Evolutionary conservation across 2,797 vertebrate species (phyloP), one percentile per base, ranked within the genome.

Genomic region (Notolepis coatsorum): DNA sequence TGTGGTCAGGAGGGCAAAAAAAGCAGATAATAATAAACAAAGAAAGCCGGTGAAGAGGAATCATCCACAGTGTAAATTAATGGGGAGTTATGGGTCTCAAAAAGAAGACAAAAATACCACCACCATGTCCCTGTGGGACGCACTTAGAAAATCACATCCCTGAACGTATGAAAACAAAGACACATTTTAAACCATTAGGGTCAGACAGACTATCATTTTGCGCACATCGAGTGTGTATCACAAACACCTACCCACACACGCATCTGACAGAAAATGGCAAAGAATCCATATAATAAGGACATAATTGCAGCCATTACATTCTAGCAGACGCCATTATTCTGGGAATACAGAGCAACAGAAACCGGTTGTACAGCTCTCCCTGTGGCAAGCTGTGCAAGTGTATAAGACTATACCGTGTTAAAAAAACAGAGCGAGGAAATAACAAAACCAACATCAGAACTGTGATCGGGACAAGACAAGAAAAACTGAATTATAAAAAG

Each of bases 331-430:
- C 54, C 7, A 39, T 80, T 61, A 61, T 20, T 20, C 20, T 54
- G 23, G 47, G 61, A 77, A 78, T 50, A 48, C 60, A 48, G 59
- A 84, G 63, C 27, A 33, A 67, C 35, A 63, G 75, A 48, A 46
- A 38, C 27, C 12, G 17, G 28, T 47, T 48, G 35, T 53, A 65
- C 65, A 61, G 46, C 13, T 61, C 71, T 74, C 77, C 72, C 65
- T 84, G 81, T 79, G 68, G 66, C 71, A 72, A 75, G 71, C 65
- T 84, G 81, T 79, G 68, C 63, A 59, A 50, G 6, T 30, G 28
- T 31, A 35, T 33, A 25, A 55, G 52, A 61, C 65, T 9, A 24
- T 24, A 38, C 46, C 25, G 53, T 60, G 65, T 57, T 55, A 30
- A 77, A 70, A 45, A 49, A 64, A 65, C 51, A 57, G 46, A 59